phyloP scores from a whole-genome alignment of 2,797 vertebrate genomes.

The Pseudotriccus pelzelni region DNA sequence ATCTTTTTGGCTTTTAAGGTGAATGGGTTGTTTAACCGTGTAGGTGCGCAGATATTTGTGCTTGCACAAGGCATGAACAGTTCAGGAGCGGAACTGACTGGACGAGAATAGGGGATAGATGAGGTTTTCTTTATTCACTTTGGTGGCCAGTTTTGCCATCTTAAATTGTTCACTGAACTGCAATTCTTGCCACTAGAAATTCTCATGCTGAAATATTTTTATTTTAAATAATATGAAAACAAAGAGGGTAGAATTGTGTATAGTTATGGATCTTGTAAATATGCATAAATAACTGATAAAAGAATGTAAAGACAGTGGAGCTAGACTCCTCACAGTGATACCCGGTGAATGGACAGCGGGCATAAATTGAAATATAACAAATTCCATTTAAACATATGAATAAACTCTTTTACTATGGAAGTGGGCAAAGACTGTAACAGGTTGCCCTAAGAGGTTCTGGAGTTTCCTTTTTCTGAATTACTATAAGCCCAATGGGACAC shows the following conservation, averaged over 20 bases:
- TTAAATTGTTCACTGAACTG: background rate
- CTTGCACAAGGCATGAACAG: background rate
- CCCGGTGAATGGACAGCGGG: background rate
- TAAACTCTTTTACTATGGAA: background rate
- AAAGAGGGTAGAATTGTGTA: background rate
- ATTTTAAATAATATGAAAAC: background rate
- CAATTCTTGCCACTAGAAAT: background rate
- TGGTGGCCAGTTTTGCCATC: background rate
- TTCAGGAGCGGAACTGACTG: background rate
- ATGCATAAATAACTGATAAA: background rate
- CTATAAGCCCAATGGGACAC: rapidly evolving
- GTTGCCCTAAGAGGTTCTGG: background rate
- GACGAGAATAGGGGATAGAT: background rate
- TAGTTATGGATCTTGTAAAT: background rate
- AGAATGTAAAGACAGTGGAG: background rate
- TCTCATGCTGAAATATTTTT: background rate
- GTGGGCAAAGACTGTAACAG: background rate
- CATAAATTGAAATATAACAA: background rate
- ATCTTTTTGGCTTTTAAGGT: background rate
- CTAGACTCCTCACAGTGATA: background rate
- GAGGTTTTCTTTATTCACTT: background rate
- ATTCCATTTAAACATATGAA: background rate
- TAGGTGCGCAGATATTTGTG: background rate
- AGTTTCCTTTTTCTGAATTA: background rate
- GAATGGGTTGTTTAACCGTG: background rate